phyloP scores from a whole-genome alignment of 1,140 invertebrate genomes.

The Coelopa frigida region DNA sequence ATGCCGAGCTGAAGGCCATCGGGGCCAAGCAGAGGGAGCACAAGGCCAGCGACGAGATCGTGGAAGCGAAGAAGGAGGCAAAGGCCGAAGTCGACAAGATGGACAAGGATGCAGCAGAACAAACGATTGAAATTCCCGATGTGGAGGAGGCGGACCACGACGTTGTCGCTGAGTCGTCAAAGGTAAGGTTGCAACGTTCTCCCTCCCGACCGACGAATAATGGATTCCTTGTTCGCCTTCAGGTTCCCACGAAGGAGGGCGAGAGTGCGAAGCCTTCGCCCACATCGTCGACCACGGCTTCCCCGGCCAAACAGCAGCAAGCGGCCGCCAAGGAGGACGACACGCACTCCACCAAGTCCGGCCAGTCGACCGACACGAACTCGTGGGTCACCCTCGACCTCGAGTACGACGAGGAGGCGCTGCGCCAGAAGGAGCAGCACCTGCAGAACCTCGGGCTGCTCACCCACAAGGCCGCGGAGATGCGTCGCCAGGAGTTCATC shows the following conservation, averaged over 20 bases:
- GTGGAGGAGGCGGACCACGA: too few relatives aligned
- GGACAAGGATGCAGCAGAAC: too few relatives aligned
- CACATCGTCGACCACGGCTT: constrained; percentile 2
- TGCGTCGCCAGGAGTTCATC: constrained; percentile 40
- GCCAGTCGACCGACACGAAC: constrained; percentile 10
- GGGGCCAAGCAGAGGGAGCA: constrained; percentile 9
- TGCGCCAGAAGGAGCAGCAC: constrained; percentile 53
- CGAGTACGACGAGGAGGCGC: constrained; percentile 21
- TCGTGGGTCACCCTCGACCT: constrained; percentile 13
- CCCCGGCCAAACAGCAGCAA: not conserved
- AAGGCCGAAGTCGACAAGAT: too few relatives aligned
- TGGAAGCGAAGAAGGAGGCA: not conserved
- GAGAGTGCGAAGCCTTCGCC: not conserved
- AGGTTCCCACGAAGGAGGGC: too few relatives aligned
- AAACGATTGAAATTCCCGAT: too few relatives aligned
- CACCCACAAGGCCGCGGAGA: constrained; percentile 54
- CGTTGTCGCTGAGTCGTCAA: too few relatives aligned
- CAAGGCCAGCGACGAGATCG: not conserved
- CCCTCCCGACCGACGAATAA: too few relatives aligned
- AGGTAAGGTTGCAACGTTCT: too few relatives aligned
- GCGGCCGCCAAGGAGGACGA: constrained; percentile 11
- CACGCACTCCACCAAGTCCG: constrained; percentile 11
- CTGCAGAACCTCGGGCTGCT: constrained; percentile 56
- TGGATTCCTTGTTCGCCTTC: too few relatives aligned
- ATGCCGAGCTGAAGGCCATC: constrained; percentile 11